A percentile compares a stretch with the other conserved stretches of the same genome.
Conservation (phyloP, 2,888 invertebrate genomes). For the Tyria jacobaeae region DNA sequence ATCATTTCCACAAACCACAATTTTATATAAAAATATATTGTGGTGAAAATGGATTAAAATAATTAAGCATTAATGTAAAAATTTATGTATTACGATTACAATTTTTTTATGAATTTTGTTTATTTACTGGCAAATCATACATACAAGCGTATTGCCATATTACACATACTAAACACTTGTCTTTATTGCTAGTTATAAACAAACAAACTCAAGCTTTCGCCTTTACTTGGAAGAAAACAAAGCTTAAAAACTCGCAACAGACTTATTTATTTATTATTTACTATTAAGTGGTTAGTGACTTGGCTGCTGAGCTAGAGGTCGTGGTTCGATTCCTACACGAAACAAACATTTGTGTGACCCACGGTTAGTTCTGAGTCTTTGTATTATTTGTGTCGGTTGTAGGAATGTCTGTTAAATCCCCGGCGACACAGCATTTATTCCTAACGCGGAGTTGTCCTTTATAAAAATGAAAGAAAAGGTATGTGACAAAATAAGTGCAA, state of each 20-base stretch:
- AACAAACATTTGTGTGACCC: no score
- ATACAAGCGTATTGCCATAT: not conserved
- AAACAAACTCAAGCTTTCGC: not conserved
- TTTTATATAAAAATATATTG: slow-evolving; percentile 18
- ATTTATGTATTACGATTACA: not conserved
- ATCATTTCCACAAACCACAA: slow-evolving; percentile 33
- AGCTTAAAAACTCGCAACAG: not conserved
- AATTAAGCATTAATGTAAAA: slow-evolving; percentile 19
- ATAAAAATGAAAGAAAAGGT: no score
- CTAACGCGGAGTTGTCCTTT: no score
- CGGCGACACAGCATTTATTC: no score
- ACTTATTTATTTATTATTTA: no score
- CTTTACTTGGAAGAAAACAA: not conserved
- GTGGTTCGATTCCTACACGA: no score
- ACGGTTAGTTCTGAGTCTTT: no score
- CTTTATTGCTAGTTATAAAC: not conserved
- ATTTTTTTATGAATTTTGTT: slow-evolving; percentile 8
- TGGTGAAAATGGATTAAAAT: slow-evolving; percentile 27
- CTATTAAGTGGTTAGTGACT: no score
- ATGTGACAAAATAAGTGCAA: no score
- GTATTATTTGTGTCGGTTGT: no score
- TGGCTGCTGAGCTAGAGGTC: no score
- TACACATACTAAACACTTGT: not conserved
- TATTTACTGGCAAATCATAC: slow-evolving; percentile 11
- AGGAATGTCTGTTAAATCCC: no score